These are phyloP conservation scores for Leptodirus hochenwartii DNA, from an alignment of 2,888 invertebrate genomes.

Conservation along the genomic window DNA sequence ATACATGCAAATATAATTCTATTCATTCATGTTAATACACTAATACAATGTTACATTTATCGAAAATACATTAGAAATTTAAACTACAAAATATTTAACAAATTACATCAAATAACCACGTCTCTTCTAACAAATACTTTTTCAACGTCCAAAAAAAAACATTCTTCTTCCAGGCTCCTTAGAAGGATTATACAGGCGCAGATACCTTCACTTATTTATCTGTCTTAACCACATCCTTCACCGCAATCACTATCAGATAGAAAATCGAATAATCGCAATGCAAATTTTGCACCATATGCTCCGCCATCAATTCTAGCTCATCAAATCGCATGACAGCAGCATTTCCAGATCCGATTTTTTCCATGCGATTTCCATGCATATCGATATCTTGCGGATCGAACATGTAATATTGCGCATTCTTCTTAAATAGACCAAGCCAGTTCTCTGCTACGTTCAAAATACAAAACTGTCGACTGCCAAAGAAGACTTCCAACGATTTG, in stretches of 20 bases:
- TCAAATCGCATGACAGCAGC: slow-evolving; percentile 14
- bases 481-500: slow-evolving; percentile 33
- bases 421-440: slow-evolving; percentile 35
- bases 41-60: no score
- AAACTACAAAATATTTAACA: no score
- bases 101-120: no score
- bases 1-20: no score
- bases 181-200: no score
- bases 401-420: slow-evolving; percentile 35
- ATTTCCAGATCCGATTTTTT: slow-evolving; percentile 11
- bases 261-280: slow-evolving; percentile 10
- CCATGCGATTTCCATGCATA: slow-evolving; percentile 24
- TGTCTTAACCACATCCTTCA: slow-evolving; percentile 14
- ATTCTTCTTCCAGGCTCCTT: no score
- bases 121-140: no score
- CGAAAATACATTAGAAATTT: no score
- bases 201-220: no score
- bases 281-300: slow-evolving; percentile 21
- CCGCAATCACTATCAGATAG: slow-evolving; percentile 14
- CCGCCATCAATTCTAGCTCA: slow-evolving; percentile 17
- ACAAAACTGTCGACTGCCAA: slow-evolving; percentile 34
- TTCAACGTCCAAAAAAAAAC: no score
- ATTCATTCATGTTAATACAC: no score
- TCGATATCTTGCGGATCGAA: slow-evolving; percentile 40
- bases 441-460: slow-evolving; percentile 34